These are phyloP conservation scores for Pristiophorus japonicus DNA, from an alignment of 2,113 vertebrate species.

Conservation along the genomic window DNA sequence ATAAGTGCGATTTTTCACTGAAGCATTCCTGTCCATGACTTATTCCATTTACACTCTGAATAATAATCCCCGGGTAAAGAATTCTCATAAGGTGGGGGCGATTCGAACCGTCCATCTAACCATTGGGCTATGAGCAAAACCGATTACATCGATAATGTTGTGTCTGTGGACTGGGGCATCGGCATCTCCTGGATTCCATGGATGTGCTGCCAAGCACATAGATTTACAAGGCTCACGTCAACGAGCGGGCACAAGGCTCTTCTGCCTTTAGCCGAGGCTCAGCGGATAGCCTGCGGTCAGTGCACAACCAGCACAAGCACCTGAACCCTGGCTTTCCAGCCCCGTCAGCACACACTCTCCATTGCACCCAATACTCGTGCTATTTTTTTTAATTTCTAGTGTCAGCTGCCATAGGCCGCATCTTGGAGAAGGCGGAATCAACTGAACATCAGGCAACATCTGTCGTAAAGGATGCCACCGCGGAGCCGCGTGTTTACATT, in stretches of 20 bases:
- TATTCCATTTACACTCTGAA: too few species aligned
- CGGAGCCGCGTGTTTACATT: not conserved
- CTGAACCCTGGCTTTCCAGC: not conserved
- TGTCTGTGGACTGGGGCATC: not conserved
- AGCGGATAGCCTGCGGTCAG: not conserved
- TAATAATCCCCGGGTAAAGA: too few species aligned
- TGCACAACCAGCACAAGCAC: not conserved
- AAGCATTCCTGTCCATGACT: too few species aligned
- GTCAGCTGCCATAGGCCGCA: not conserved
- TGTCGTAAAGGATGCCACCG: not conserved
- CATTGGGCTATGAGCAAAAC: too few species aligned
- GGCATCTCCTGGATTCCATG: not conserved
- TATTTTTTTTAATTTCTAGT: not conserved
- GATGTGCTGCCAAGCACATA: not conserved
- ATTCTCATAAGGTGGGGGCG: too few species aligned
- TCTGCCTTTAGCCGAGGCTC: not conserved
- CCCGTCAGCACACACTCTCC: not conserved
- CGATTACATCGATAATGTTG: not conserved
- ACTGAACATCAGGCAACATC: not conserved
- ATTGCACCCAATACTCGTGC: not conserved
- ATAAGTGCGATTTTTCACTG: too few species aligned
- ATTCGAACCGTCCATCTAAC: too few species aligned
- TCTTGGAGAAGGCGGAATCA: not conserved
- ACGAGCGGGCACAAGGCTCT: not conserved
- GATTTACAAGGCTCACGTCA: not conserved